phyloP scores from a whole-genome alignment of 2,797 vertebrate species.

The Iguana delicatissima region DNA sequence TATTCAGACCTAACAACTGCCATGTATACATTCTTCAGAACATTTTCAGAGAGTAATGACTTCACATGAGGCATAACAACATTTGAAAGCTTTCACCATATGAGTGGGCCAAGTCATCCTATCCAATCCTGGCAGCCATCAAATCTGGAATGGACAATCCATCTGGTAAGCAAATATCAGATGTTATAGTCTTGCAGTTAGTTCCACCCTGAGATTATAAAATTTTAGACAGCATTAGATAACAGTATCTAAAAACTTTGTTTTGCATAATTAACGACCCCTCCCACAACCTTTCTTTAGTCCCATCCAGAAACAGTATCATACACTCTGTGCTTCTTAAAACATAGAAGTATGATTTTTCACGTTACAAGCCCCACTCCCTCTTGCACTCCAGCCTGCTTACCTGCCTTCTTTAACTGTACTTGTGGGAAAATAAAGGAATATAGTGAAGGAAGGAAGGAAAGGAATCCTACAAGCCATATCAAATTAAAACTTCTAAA shows the following conservation, averaged over 20 bases:
- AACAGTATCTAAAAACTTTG: neutral
- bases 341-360: too few relatives aligned
- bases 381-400: too few relatives aligned
- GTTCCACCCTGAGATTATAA: neutral
- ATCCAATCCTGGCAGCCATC: neutral
- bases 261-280: neutral
- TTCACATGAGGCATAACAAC: neutral
- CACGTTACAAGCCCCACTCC: too few relatives aligned
- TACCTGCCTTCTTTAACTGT: too few relatives aligned
- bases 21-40: neutral
- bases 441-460: neutral
- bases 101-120: neutral
- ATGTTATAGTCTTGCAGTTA: neutral
- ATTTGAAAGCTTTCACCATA: neutral
- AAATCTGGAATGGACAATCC: neutral
- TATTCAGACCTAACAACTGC: too few relatives aligned
- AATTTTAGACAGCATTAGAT: neutral
- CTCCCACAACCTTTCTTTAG: neutral
- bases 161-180: neutral
- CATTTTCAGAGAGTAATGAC: neutral
- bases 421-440: too few relatives aligned
- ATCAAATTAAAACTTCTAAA: neutral
- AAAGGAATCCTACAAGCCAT: neutral
- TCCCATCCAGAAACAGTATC: neutral
- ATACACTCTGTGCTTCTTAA: neutral